Evolutionary conservation across 2,797 vertebrate genomes (phyloP).

Genomic region (Microtus californicus): DNA sequence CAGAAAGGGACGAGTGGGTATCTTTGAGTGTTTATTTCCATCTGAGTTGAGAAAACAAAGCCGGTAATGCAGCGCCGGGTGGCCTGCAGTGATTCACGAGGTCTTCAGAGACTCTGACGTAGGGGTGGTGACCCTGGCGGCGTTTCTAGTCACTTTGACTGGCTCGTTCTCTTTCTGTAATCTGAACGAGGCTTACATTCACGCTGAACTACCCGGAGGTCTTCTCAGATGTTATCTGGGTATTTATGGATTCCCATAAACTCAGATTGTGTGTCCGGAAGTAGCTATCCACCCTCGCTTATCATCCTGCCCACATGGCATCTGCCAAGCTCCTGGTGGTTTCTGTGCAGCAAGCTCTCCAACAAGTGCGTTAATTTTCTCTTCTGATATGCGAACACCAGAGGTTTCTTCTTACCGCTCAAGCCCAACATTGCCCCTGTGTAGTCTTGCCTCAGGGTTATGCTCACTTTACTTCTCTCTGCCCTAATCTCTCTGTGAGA

Average conservation of each 20-base stretch:
- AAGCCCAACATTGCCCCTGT: not conserved
- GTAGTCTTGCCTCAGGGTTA: not conserved
- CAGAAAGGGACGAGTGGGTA: no score
- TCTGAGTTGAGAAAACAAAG: not conserved
- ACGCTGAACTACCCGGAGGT: not conserved
- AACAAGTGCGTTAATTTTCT: not conserved
- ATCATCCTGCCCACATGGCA: not conserved
- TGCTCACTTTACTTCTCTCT: not conserved
- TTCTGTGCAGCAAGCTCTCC: not conserved
- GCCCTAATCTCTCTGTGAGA: not conserved
- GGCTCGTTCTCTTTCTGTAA: not conserved
- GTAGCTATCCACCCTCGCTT: not conserved
- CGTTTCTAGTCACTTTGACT: not conserved
- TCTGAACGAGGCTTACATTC: not conserved
- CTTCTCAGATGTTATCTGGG: not conserved
- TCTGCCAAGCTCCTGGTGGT: not conserved
- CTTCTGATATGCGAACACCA: not conserved
- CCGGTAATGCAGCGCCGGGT: no score
- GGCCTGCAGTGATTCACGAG: not conserved
- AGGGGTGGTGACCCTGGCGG: not conserved
- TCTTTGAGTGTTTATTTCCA: not conserved
- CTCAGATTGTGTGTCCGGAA: not conserved
- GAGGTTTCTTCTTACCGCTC: not conserved
- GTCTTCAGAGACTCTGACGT: not conserved
- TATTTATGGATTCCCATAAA: not conserved